phyloP scores from a whole-genome alignment of 2,113 vertebrate genomes.

The Melanostigma gelatinosum region DNA sequence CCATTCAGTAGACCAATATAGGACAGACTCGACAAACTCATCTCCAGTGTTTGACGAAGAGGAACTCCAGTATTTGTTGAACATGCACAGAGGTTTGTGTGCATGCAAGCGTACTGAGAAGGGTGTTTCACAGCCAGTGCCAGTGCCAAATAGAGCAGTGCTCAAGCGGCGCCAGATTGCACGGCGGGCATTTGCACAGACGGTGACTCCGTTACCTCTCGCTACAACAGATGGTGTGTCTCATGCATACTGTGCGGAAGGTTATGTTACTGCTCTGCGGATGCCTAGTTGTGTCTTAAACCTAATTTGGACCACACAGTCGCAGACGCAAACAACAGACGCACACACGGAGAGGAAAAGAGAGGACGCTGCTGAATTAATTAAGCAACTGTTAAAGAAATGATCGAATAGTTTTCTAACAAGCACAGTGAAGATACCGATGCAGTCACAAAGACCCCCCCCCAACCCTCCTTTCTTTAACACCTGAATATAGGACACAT shows the following conservation, averaged over 20 bases:
- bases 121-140: constrained; percentile 57
- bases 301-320: constrained; percentile 54
- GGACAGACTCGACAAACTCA: constrained; percentile 48
- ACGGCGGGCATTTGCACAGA: constrained; percentile 66
- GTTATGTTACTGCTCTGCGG: constrained; percentile 63
- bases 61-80: constrained; percentile 16
- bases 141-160: constrained; percentile 56
- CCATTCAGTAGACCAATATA: constrained; percentile 22
- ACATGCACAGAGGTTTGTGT: constrained; percentile 17
- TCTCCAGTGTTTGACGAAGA: constrained; percentile 10
- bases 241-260: constrained; percentile 59
- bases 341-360: constrained; percentile 5
- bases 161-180: constrained; percentile 64
- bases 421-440: constrained; percentile 20
- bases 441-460: not conserved
- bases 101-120: constrained; percentile 14
- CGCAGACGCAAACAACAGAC: not conserved
- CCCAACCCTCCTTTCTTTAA: not conserved
- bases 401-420: constrained; percentile 13
- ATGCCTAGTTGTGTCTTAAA: constrained; percentile 62
- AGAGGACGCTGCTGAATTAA: constrained; percentile 28
- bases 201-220: constrained; percentile 69
- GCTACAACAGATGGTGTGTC: constrained; percentile 70
- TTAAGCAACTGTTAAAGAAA: constrained; percentile 28
- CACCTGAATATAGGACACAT: constrained; percentile 27